Conservation (phyloP, 92 coral and sea anemone species). For the Umimayanthus kanabou region DNA sequence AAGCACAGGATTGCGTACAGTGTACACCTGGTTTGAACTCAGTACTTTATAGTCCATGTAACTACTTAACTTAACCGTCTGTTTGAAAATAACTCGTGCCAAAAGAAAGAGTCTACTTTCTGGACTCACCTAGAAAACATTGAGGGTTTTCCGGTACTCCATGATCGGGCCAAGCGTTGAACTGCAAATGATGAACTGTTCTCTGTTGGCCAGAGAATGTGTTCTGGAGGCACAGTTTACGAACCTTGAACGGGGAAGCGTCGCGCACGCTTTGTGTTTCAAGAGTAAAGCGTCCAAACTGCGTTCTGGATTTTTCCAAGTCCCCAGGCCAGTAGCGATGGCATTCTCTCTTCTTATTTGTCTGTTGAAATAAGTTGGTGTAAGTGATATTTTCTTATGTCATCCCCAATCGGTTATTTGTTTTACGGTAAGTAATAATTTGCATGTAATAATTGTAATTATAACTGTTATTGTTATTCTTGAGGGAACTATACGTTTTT, state of each 20-base stretch:
- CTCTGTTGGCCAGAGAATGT: slow-evolving; percentile 52
- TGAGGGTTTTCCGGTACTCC: slow-evolving; percentile 89
- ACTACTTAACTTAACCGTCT: no score
- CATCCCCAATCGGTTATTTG: not conserved
- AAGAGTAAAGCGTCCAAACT: slow-evolving; percentile 49
- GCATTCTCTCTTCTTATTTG: slow-evolving; percentile 64
- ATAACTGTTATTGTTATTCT: no score
- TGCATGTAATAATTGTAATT: no score
- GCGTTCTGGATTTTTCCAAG: slow-evolving; percentile 40
- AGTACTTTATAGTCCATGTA: no score
- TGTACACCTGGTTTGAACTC: no score
- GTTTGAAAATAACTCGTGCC: not conserved
- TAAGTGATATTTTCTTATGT: not conserved
- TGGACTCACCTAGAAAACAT: slow-evolving; percentile 76
- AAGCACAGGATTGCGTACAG: no score
- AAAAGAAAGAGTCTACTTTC: not conserved
- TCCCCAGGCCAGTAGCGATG: slow-evolving; percentile 94
- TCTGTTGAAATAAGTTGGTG: slow-evolving; percentile 24
- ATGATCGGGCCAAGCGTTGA: slow-evolving; percentile 97
- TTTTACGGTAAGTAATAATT: not conserved
- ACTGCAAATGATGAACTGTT: slow-evolving; percentile 78
- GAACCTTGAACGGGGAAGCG: slow-evolving; percentile 69
- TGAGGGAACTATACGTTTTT: no score
- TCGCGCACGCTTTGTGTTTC: slow-evolving; percentile 66
- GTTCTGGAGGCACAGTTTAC: slow-evolving; percentile 57